Evolutionary conservation across 1,140 invertebrate species (phyloP).

Genomic region (Chlorops oryzae): DNA sequence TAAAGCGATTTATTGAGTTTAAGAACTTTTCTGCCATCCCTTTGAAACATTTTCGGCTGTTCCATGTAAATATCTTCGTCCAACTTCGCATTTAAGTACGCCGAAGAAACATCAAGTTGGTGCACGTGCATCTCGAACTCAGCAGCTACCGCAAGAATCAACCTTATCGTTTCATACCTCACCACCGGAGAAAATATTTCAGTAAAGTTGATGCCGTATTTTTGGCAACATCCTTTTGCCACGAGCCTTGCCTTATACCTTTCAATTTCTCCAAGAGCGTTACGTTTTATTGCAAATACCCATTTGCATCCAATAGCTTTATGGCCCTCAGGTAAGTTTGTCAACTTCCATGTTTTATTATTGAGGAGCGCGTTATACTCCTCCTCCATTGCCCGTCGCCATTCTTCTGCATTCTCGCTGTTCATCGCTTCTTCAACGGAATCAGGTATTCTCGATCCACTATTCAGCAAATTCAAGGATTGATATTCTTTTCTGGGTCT

Average conservation of each 20-base stretch:
- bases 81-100: not conserved
- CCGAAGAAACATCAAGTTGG: not conserved
- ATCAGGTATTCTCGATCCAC: no score
- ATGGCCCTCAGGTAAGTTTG: not conserved
- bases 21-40: no score
- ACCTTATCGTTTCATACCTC: constrained; percentile 27
- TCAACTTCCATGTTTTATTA: no score
- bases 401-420: not conserved
- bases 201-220: constrained; percentile 37
- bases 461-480: no score
- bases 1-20: not conserved
- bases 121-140: constrained; percentile 13
- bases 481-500: no score
- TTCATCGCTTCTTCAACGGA: no score
- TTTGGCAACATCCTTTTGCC: constrained; percentile 41
- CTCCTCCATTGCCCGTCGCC: no score
- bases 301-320: no score
- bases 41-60: no score
- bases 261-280: not conserved
- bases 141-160: constrained; percentile 28
- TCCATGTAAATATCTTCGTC: not conserved
- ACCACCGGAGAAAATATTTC: constrained; percentile 45
- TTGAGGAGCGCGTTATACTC: no score
- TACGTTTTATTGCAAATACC: not conserved
- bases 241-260: constrained; percentile 30